Evolutionary conservation across 2,113 vertebrate species (phyloP), one percentile per base, ranked within the genome.

Genomic region (Athene noctua): DNA sequence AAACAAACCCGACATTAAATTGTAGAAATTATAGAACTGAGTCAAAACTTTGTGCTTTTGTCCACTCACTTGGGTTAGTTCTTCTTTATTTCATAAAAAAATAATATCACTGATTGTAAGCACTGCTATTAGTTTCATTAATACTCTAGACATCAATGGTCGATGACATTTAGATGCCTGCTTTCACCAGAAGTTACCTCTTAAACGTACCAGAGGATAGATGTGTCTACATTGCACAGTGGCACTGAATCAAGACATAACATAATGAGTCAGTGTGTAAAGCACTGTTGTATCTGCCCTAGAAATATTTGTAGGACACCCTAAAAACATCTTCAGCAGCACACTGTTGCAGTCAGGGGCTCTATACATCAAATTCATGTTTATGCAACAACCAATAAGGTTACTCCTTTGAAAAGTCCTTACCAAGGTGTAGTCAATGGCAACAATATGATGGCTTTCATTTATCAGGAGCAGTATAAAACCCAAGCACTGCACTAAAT

Each of bases 291-390:
- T 54, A 72, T 72, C 84, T 95, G 87, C 74, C 90, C 91, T 58
- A 81, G 75, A 97, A 94, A n/a, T 72, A 94, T 92, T 93, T 94
- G 95, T 92, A 84, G 68, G 84, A 59, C 84, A 95, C 81, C 87
- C 74, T 95, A 79, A 96, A 95, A 96, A 59, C 80, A 73, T 67
- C 93, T 88, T 83, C 86, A 90, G 92, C 79, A 89, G 52, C 54
- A 87, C 72, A 51, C 20, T 38, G 22, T 54, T 68, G 26, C 22
- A 44, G 68, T 81, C 75, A 94, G 65, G 66, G n/a, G 32, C 46
- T 63, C 46, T 10, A 12, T 96, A 96, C 93, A 97, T 97, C 90
- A 96, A 86, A 75, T 34, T 38, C 62, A 55, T 88, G 61, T 94
- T 97, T 85, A 86, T 86, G 90, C 75, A 89, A 63, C 73, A 88